These are phyloP conservation scores for cat (Felis catus) DNA, from an alignment of 2,113 vertebrate species.

Conservation along the genomic window DNA sequence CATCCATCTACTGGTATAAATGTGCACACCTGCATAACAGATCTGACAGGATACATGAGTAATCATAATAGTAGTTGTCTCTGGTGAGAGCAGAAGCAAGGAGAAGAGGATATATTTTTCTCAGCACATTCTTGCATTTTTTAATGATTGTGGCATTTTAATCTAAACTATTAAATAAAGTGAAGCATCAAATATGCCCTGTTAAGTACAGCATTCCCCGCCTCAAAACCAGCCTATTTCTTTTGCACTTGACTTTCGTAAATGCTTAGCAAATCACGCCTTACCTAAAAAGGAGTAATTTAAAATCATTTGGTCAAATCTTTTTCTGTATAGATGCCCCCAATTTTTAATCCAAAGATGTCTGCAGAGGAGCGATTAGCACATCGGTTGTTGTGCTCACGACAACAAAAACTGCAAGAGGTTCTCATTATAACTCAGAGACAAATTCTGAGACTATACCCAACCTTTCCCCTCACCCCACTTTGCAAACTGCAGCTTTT, in stretches of 20 bases:
- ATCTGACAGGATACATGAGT: background rate
- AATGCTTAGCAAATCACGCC: background rate
- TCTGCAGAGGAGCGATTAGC: background rate
- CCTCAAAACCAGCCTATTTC: background rate
- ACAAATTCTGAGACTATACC: background rate
- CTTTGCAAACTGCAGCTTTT: slow-evolving; percentile 26
- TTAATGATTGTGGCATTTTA: background rate
- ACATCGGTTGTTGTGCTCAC: background rate
- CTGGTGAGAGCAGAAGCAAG: background rate
- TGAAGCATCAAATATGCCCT: background rate
- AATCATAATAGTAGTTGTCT: fast-evolving
- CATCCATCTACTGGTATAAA: fast-evolving
- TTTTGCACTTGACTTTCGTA: background rate
- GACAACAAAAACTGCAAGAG: background rate
- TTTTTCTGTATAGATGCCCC: background rate
- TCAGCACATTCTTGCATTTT: background rate
- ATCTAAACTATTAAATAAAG: background rate
- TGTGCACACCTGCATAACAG: fast-evolving
- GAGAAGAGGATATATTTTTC: background rate
- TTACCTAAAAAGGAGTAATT: background rate
- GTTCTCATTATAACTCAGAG: background rate
- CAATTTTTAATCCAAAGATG: background rate
- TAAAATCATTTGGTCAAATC: background rate
- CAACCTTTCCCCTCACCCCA: background rate
- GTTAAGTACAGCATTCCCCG: background rate